Evolutionary conservation across 2,888 invertebrate genomes (phyloP).

Genomic region (Tipula lateralis): DNA sequence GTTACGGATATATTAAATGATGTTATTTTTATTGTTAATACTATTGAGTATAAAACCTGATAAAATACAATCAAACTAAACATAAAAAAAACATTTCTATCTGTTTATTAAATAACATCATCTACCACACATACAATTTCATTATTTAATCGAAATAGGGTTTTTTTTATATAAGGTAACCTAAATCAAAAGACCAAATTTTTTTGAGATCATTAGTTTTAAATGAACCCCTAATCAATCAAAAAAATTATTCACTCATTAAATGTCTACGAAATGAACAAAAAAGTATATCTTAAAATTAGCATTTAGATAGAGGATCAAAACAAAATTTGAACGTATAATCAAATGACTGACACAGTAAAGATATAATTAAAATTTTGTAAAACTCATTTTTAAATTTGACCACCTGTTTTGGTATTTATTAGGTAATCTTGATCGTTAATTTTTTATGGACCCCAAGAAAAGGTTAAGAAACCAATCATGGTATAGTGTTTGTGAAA

Average conservation of each 20-base stretch:
- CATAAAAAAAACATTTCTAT: background rate
- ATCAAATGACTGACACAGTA: background rate
- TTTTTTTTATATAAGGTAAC: background rate
- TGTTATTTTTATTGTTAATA: conserved; percentile 13
- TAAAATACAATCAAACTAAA: background rate
- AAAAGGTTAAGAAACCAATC: background rate
- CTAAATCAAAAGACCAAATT: background rate
- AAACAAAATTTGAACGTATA: background rate
- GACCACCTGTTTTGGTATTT: background rate
- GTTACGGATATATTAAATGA: background rate
- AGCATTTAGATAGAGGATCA: conserved; percentile 1
- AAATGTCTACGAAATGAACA: background rate
- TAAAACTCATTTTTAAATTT: background rate
- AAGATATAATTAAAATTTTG: background rate
- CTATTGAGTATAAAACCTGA: background rate
- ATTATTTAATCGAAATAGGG: background rate
- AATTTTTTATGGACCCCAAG: background rate
- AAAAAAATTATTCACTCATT: conserved; percentile 16
- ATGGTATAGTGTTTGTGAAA: background rate
- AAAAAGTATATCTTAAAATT: background rate
- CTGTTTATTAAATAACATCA: background rate
- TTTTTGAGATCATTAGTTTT: conserved; percentile 26
- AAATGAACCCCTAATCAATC: conserved; percentile 25
- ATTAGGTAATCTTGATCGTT: background rate
- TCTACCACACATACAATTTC: background rate